A percentile compares a stretch with the other conserved stretches of the same genome.
These are phyloP conservation scores for Xenopus laevis DNA, from an alignment of 2,113 vertebrate species.

Conservation along the genomic window DNA sequence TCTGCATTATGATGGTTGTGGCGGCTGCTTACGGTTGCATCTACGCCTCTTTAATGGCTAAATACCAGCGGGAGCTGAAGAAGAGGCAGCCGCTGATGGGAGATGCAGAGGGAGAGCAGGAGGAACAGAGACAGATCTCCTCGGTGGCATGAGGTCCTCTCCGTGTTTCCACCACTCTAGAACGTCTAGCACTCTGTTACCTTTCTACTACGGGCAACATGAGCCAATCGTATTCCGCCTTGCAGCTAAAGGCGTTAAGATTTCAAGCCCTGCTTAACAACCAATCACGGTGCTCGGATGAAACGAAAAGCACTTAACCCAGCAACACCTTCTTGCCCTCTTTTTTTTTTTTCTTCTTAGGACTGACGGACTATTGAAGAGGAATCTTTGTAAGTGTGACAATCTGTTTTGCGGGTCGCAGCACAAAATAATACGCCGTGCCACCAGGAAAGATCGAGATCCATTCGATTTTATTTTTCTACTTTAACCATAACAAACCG, in stretches of 20 bases:
- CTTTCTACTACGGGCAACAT: neutral
- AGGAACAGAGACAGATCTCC: constrained; percentile 95
- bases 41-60: constrained; percentile 97
- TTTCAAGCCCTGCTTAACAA: neutral
- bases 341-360: too few relatives aligned
- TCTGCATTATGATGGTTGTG: constrained; percentile 98
- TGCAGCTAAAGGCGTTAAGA: neutral
- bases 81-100: constrained; percentile 96
- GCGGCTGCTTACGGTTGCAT: constrained; percentile 95
- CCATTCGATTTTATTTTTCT: too few relatives aligned
- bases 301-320: constrained; percentile 12
- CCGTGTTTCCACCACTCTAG: constrained; percentile 25
- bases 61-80: constrained; percentile 95
- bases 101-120: constrained; percentile 83
- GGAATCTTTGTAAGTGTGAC: neutral
- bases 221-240: neutral
- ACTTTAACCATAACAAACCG: too few relatives aligned
- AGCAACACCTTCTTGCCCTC: neutral
- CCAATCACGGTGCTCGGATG: neutral
- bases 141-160: constrained; percentile 81
- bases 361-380: too few relatives aligned
- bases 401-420: neutral
- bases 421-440: neutral
- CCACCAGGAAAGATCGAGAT: too few relatives aligned
- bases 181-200: neutral